Evolutionary conservation across 2,888 invertebrate genomes (phyloP).

Genomic region (Drepanosiphum platanoidis): DNA sequence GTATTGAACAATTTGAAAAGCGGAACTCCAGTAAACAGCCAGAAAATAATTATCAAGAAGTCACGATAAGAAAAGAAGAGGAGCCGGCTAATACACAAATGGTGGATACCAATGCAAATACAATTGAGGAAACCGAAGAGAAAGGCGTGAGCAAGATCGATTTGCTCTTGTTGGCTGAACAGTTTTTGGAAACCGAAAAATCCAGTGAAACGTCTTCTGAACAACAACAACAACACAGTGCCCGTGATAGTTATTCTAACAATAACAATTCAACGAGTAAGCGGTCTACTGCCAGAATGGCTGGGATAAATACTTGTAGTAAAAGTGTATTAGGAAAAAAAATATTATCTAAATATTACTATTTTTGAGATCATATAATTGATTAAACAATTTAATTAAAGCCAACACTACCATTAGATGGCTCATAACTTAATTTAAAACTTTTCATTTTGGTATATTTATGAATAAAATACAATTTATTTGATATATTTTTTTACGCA

Average conservation of each 20-base stretch:
- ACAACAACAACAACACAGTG: neutral
- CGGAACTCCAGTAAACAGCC: slow-evolving; percentile 3
- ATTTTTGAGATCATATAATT: too few relatives aligned
- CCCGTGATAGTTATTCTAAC: slow-evolving; percentile 12
- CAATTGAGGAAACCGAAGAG: slow-evolving; percentile 38
- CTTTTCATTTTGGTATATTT: too few relatives aligned
- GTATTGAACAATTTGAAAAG: slow-evolving; percentile 80
- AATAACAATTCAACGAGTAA: slow-evolving; percentile 28
- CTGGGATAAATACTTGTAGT: too few relatives aligned
- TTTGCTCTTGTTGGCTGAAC: slow-evolving; percentile 57
- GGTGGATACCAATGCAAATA: neutral
- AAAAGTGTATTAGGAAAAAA: too few relatives aligned
- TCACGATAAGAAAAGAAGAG: slow-evolving; percentile 13
- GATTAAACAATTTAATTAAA: too few relatives aligned
- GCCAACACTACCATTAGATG: too few relatives aligned
- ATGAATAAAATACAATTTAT: too few relatives aligned
- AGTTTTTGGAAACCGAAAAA: slow-evolving; percentile 58
- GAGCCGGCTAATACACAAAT: neutral
- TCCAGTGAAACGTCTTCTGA: slow-evolving; percentile 36
- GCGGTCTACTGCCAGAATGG: neutral
- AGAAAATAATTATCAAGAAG: slow-evolving; percentile 3
- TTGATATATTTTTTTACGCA: too few relatives aligned
- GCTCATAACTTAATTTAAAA: too few relatives aligned
- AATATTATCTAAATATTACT: too few relatives aligned
- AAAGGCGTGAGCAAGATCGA: slow-evolving; percentile 54